These are phyloP conservation scores for Oedothorax gibbosus DNA, from an alignment of 1,140 invertebrate genomes.

Conservation along the genomic window DNA sequence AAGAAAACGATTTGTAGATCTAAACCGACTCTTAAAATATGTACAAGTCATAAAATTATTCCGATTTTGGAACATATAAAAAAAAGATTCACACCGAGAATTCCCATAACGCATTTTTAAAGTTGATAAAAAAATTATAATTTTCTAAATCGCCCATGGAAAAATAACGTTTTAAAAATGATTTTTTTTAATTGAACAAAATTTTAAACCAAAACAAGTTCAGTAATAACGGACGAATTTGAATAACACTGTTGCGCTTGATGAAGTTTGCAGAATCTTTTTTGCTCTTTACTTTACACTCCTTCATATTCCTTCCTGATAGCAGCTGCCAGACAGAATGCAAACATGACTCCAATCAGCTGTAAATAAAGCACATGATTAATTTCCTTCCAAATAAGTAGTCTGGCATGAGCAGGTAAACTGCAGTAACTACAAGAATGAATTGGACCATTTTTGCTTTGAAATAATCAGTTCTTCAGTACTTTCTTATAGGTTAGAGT, in stretches of 20 bases:
- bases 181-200: neutral
- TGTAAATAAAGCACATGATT: neutral
- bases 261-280: neutral
- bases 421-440: no score
- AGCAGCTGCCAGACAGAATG: constrained; percentile 42
- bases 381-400: neutral
- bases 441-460: no score
- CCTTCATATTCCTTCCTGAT: constrained; percentile 57
- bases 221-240: constrained; percentile 34
- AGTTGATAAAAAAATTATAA: neutral
- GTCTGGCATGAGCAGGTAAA: no score
- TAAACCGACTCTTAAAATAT: neutral
- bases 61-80: no score
- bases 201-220: constrained; percentile 7
- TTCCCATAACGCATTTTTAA: neutral
- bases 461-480: no score
- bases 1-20: neutral
- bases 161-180: constrained; percentile 16
- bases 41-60: neutral
- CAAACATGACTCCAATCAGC: constrained; percentile 39
- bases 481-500: no score
- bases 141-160: no score
- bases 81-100: no score
- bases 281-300: constrained; percentile 11
- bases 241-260: constrained; percentile 17